Conservation (phyloP, 2,113 vertebrate genomes). For the Nycticryphes semicollaris region DNA sequence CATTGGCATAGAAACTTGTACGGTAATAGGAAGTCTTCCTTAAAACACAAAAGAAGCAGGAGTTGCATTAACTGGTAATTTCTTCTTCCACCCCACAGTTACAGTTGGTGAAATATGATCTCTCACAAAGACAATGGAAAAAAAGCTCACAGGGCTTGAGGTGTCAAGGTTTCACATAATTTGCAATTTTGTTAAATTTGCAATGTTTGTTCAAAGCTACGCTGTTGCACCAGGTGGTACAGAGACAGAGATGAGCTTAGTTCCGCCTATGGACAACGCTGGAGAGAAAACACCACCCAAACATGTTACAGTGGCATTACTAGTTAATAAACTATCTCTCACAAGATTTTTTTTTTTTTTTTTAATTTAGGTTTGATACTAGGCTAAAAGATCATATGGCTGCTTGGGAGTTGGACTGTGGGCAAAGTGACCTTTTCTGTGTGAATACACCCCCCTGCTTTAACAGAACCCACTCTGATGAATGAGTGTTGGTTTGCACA, state of each 20-base stretch:
- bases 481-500: background rate
- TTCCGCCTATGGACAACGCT: background rate
- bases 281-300: background rate
- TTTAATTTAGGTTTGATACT: background rate
- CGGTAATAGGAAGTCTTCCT: background rate
- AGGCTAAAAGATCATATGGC: background rate
- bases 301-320: background rate
- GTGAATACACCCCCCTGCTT: background rate
- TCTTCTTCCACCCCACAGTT: background rate
- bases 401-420: background rate
- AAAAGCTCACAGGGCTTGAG: background rate
- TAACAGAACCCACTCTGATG: background rate
- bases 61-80: background rate
- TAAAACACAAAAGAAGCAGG: background rate
- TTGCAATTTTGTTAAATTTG: background rate
- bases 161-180: background rate
- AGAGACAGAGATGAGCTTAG: background rate
- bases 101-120: background rate
- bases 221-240: background rate
- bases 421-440: background rate
- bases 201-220: background rate
- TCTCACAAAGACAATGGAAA: background rate
- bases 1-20: background rate
- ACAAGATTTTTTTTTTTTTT: background rate
- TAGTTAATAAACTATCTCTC: background rate